These are phyloP conservation scores for Liodrosophila aerea DNA, from an alignment of 2,888 invertebrate genomes.

Conservation along the genomic window DNA sequence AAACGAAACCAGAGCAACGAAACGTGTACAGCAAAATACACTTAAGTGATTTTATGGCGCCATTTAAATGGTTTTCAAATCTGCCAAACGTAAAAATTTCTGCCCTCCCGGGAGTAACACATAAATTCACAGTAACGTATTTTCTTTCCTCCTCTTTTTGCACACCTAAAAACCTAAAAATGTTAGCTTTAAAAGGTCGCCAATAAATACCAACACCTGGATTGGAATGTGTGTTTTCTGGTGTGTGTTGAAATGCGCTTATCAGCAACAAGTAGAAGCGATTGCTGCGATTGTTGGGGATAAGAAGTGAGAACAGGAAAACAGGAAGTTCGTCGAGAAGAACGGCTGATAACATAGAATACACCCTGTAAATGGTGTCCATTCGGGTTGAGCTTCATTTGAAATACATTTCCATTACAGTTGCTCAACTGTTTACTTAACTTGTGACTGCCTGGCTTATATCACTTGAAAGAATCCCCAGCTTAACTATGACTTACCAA, in stretches of 20 bases:
- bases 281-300: slow-evolving; percentile 5
- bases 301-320: slow-evolving; percentile 6
- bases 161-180: slow-evolving; percentile 23
- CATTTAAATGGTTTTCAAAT: slow-evolving; percentile 69
- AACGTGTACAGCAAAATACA: slow-evolving; percentile 52
- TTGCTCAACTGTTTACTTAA: no score
- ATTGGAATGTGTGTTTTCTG: slow-evolving; percentile 1
- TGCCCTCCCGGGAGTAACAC: slow-evolving; percentile 14
- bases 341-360: background rate
- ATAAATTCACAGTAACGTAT: slow-evolving; percentile 46
- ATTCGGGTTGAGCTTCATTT: background rate
- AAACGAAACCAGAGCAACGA: slow-evolving; percentile 12
- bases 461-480: no score
- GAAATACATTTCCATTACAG: no score
- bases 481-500: no score
- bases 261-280: slow-evolving; percentile 62
- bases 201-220: background rate
- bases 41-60: slow-evolving; percentile 68
- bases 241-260: slow-evolving; percentile 36
- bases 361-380: slow-evolving; percentile 7
- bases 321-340: background rate
- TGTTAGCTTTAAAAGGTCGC: slow-evolving; percentile 6
- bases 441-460: no score
- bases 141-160: slow-evolving; percentile 7
- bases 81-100: slow-evolving; percentile 50